Evolutionary conservation across 2,797 vertebrate species (phyloP), one percentile per base, ranked within the genome.

Genomic region (Sebastiscus albofasciatus): DNA sequence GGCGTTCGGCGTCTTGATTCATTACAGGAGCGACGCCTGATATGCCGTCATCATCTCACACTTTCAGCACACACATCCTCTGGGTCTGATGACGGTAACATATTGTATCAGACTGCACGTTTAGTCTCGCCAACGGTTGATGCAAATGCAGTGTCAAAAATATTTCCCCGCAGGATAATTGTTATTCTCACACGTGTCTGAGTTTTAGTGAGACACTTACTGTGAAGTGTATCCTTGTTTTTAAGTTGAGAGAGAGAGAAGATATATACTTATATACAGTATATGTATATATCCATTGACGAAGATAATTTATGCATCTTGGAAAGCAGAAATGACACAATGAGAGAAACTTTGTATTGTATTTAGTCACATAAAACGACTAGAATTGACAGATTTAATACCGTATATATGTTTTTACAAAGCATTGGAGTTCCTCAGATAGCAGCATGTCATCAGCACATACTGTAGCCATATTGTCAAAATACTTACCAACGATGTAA

Each of bases 31-130:
- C 5, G 58, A 60, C 5, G 10, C 55, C 10, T 74, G 80, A 85
- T 58, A 26, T 36, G 69, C 22, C 10, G 11, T 75, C 78, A 80
- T 79, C 83, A 69, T 79, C 59, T 80, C 68, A 58, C 46, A 52
- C 27, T 31, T 55, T 73, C 66, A 39, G 27, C 33, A n/a, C 58
- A 64, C 56, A 79, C 29, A 9, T 72, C 54, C 62, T 65, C 62
- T 20, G 16, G 60, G 22, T 74, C 54, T 73, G 14, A 42, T 12
- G 5, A 29, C 20, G 49, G 65, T 26, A 59, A n/a, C 72, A 36
- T 58, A 59, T 22, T 22, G 49, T 54, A 10, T 55, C 22, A 18
- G 55, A 24, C 49, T 58, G 34, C n/a, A 56, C 18, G 42, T 56
- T 16, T 60, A 34, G 55, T 13, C 20, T 24, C 9, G 4, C 55